Conservation (phyloP, 1,140 invertebrate genomes). For the Eueides isabella region DNA sequence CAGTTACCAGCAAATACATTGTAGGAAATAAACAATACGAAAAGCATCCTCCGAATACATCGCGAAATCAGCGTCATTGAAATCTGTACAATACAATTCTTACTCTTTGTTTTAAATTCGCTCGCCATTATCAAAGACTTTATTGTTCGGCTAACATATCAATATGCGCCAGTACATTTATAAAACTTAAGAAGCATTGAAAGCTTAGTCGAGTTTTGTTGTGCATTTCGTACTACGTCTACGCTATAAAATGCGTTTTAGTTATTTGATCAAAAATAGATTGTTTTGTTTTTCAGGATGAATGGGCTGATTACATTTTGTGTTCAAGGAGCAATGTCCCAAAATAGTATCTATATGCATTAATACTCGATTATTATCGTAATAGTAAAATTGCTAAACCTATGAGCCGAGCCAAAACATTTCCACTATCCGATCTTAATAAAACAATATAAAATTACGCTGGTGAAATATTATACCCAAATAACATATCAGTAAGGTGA, state of each 20-base stretch:
- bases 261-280: conserved; percentile 26
- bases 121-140: conserved; percentile 28
- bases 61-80: conserved; percentile 13
- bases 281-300: conserved; percentile 30
- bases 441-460: conserved; percentile 38
- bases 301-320: conserved; percentile 31
- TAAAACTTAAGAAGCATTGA: conserved; percentile 11
- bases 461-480: conserved; percentile 28
- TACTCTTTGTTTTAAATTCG: conserved; percentile 35
- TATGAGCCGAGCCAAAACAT: conserved; percentile 48
- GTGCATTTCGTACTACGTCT: not conserved
- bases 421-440: conserved; percentile 44
- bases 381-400: conserved; percentile 49
- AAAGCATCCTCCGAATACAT: conserved; percentile 13
- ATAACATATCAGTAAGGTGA: not conserved
- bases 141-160: conserved; percentile 26
- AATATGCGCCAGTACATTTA: conserved; percentile 20
- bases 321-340: conserved; percentile 34
- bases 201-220: conserved; percentile 1
- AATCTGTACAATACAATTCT: conserved; percentile 30
- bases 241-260: conserved; percentile 10
- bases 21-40: conserved; percentile 1
- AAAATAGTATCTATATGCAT: conserved; percentile 43
- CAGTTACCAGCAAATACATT: not conserved
- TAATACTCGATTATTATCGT: conserved; percentile 50